These are phyloP conservation scores for Stichodactyla helianthus DNA, from an alignment of 64 coral and sea anemone species.

Conservation along the genomic window DNA sequence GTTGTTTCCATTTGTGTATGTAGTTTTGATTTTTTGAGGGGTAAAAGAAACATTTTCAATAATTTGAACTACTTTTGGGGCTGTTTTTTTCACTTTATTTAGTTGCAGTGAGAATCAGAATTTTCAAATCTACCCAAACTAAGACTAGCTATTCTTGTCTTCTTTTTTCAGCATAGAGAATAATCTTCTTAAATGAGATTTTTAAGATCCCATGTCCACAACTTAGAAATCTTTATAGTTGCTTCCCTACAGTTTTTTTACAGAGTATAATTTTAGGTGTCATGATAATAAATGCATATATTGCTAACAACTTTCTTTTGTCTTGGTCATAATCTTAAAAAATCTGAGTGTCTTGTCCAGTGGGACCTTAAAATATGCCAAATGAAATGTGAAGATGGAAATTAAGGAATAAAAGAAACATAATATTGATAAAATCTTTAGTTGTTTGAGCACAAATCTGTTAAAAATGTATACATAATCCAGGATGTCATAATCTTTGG, in stretches of 20 bases:
- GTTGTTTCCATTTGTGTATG: background rate
- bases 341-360: background rate
- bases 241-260: background rate
- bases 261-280: too few relatives aligned
- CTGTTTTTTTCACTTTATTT: constrained; percentile 9
- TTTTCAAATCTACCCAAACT: constrained; percentile 12
- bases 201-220: background rate
- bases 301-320: too few relatives aligned
- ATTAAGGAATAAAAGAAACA: background rate
- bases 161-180: background rate
- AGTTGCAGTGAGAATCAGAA: background rate
- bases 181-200: background rate
- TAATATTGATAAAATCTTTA: background rate
- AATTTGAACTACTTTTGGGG: background rate
- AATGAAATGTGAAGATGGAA: background rate
- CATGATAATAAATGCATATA: too few relatives aligned
- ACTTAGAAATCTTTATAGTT: background rate
- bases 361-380: constrained; percentile 1
- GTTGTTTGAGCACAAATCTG: background rate
- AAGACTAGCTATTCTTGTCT: background rate
- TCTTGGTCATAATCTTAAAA: background rate
- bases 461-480: background rate
- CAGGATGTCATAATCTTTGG: background rate
- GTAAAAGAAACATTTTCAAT: background rate
- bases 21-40: background rate